Evolutionary conservation across 2,888 invertebrate species (phyloP).

Genomic region (Caenorhabditis zanzibari): DNA sequence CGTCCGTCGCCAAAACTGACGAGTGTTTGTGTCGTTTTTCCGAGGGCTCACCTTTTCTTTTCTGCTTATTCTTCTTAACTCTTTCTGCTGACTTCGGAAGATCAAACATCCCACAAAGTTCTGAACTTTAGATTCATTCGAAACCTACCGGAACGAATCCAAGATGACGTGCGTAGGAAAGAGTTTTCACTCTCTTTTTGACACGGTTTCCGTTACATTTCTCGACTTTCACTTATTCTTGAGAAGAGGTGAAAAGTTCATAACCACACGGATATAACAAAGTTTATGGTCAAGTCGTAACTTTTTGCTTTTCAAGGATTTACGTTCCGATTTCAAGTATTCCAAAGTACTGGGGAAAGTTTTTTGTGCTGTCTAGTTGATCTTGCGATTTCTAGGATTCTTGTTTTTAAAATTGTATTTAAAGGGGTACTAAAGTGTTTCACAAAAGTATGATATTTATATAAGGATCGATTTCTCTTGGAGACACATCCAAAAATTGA

Average conservation of each 20-base stretch:
- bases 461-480: too few species aligned
- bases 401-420: too few species aligned
- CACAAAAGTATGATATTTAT: too few species aligned
- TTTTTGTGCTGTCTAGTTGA: too few species aligned
- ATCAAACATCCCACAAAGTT: conserved; percentile 13
- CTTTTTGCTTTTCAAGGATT: not conserved
- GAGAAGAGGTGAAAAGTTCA: conserved; percentile 24
- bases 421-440: too few species aligned
- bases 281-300: not conserved
- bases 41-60: conserved; percentile 1
- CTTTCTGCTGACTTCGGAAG: not conserved
- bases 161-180: conserved; percentile 25
- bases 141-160: not conserved
- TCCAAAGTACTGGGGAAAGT: too few species aligned
- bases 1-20: conserved; percentile 24
- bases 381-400: too few species aligned
- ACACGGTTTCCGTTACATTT: conserved; percentile 23
- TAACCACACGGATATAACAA: not conserved
- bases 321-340: too few species aligned
- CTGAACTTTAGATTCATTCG: conserved; percentile 14
- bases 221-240: conserved; percentile 30
- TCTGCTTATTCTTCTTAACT: conserved; percentile 6
- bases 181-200: conserved; percentile 20
- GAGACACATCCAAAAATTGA: too few species aligned
- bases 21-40: conserved; percentile 38